Evolutionary conservation across 1,140 invertebrate species (phyloP).

Genomic region (Paraescarpia echinospica): DNA sequence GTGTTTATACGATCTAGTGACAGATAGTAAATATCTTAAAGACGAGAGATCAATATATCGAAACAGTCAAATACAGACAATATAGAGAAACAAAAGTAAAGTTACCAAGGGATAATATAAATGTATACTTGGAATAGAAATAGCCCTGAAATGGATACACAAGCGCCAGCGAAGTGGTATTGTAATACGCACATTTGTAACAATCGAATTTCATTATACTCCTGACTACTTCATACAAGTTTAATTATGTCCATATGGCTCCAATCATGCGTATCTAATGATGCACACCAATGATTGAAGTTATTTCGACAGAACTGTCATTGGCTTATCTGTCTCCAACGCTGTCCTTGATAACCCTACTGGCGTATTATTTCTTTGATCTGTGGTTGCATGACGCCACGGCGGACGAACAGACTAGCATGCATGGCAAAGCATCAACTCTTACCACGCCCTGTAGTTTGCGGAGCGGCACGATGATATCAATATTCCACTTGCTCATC

Average conservation of each 20-base stretch:
- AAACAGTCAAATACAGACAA: neutral
- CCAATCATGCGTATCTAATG: neutral
- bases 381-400: neutral
- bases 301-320: neutral
- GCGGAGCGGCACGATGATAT: neutral
- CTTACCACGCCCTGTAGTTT: neutral
- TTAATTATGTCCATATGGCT: neutral
- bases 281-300: neutral
- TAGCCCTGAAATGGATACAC: neutral
- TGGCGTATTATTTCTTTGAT: neutral
- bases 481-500: neutral
- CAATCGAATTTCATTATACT: neutral
- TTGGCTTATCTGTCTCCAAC: neutral
- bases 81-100: neutral
- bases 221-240: neutral
- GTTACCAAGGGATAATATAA: neutral
- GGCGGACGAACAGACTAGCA: neutral
- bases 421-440: neutral
- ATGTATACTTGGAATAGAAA: neutral
- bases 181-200: neutral
- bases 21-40: neutral
- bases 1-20: neutral
- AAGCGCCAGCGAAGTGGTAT: neutral
- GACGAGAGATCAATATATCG: neutral
- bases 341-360: neutral